Conservation (phyloP, 2,113 vertebrate species). For the Oryzias woworae region DNA sequence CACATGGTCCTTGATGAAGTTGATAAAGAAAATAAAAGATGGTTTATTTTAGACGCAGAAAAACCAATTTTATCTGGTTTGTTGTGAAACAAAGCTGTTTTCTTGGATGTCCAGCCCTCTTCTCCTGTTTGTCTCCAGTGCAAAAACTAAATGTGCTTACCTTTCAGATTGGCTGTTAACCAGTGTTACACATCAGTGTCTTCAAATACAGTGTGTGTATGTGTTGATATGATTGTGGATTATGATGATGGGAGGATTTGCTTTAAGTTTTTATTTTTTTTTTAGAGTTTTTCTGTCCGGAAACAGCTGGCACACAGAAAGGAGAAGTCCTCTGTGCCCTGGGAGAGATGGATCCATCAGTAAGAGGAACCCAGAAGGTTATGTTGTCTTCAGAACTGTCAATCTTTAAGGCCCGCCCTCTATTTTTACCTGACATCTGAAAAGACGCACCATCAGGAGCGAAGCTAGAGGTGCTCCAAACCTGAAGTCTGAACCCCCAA, state of each 20-base stretch:
- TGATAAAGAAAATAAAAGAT: no score
- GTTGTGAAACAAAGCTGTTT: no score
- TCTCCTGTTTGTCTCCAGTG: no score
- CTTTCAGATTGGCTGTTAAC: neutral
- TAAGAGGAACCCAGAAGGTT: slow-evolving; percentile 73
- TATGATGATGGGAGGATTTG: slow-evolving; percentile 9
- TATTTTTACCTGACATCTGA: neutral
- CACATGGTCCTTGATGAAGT: no score
- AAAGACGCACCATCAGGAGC: slow-evolving; percentile 12
- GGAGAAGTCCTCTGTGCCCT: slow-evolving; percentile 73
- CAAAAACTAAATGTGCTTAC: neutral
- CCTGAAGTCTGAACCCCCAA: neutral
- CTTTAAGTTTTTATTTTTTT: neutral
- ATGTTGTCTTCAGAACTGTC: slow-evolving; percentile 43
- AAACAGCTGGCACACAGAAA: slow-evolving; percentile 77
- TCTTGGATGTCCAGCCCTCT: no score
- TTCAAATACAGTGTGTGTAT: slow-evolving; percentile 12
- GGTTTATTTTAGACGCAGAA: no score
- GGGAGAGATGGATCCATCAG: slow-evolving; percentile 67
- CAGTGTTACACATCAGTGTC: neutral
- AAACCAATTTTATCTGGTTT: no score
- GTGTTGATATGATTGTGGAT: neutral
- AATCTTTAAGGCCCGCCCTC: slow-evolving; percentile 40
- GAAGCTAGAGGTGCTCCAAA: neutral
- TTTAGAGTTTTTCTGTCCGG: slow-evolving; percentile 52